A percentile compares a stretch with the other conserved stretches of the same genome.
These are phyloP conservation scores for Pocota personata DNA, from an alignment of 2,888 invertebrate species.

Conservation along the genomic window DNA sequence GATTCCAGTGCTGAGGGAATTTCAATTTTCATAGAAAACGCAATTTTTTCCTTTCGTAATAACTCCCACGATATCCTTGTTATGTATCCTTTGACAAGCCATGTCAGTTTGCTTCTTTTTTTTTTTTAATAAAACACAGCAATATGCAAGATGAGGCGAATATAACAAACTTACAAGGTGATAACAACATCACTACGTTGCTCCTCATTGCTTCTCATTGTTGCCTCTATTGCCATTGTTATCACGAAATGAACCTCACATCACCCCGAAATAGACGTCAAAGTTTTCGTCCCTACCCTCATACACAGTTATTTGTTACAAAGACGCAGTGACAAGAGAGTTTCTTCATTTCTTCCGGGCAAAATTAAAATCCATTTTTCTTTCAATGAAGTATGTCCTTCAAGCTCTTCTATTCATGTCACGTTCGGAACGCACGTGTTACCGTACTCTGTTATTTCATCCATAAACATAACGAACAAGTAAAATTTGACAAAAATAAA, in stretches of 20 bases:
- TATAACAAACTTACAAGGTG: conserved; percentile 59
- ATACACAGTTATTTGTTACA: background rate
- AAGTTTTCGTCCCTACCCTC: background rate
- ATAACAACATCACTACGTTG: conserved; percentile 51
- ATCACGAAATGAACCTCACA: conserved; percentile 52
- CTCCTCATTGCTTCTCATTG: conserved; percentile 24
- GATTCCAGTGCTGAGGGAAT: background rate
- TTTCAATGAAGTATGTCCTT: conserved; percentile 45
- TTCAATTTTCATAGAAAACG: background rate
- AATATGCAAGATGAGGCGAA: conserved; percentile 13
- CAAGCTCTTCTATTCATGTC: conserved; percentile 30
- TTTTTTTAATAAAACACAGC: conserved; percentile 5
- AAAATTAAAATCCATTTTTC: conserved; percentile 62
- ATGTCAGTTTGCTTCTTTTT: conserved; percentile 11
- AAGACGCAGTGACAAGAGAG: background rate
- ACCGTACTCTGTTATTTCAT: conserved; percentile 16
- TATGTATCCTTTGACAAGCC: conserved; percentile 34
- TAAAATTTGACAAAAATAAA: background rate
- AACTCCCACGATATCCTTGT: conserved; percentile 24
- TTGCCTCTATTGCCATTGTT: conserved; percentile 36
- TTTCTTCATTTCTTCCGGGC: background rate
- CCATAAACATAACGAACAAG: background rate
- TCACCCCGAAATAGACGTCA: conserved; percentile 17
- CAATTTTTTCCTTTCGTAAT: background rate
- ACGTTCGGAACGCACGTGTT: conserved; percentile 52